Conservation (phyloP, 1,140 invertebrate genomes). For the Musca domestica region DNA sequence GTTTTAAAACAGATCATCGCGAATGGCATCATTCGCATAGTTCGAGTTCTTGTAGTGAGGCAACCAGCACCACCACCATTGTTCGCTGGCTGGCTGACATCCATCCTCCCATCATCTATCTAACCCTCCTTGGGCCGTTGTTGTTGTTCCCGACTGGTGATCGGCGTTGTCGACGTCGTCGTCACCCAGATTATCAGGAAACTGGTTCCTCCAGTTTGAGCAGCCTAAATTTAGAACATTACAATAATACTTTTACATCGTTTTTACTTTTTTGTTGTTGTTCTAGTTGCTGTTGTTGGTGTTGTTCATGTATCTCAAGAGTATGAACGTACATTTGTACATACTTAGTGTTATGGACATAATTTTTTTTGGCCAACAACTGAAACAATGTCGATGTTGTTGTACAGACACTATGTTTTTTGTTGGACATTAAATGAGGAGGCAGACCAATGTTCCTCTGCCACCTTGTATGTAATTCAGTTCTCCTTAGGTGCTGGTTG, state of each 20-base stretch:
- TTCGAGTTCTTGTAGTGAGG: neutral
- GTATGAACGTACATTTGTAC: too few species aligned
- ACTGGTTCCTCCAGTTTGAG: constrained; percentile 51
- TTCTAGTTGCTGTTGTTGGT: neutral
- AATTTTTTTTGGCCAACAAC: constrained; percentile 12
- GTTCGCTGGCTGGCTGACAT: too few species aligned
- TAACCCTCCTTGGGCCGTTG: too few species aligned
- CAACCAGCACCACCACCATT: neutral
- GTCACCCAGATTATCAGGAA: constrained; percentile 53
- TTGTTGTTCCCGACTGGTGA: too few species aligned
- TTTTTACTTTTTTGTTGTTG: neutral
- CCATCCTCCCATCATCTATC: too few species aligned
- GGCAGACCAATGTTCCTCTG: too few species aligned
- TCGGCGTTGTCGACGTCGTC: constrained; percentile 10
- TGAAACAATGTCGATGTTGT: neutral
- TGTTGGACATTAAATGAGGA: too few species aligned
- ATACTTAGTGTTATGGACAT: too few species aligned
- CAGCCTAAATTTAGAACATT: constrained; percentile 50
- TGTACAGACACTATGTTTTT: too few species aligned
- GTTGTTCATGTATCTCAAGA: neutral
- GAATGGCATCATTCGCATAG: constrained; percentile 9
- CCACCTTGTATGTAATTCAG: too few species aligned
- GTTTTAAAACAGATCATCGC: constrained; percentile 17
- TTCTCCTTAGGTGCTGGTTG: too few species aligned
- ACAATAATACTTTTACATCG: constrained; percentile 15